These are phyloP conservation scores for Oryzias sinensis DNA, from an alignment of 2,797 vertebrate species.

Conservation along the genomic window DNA sequence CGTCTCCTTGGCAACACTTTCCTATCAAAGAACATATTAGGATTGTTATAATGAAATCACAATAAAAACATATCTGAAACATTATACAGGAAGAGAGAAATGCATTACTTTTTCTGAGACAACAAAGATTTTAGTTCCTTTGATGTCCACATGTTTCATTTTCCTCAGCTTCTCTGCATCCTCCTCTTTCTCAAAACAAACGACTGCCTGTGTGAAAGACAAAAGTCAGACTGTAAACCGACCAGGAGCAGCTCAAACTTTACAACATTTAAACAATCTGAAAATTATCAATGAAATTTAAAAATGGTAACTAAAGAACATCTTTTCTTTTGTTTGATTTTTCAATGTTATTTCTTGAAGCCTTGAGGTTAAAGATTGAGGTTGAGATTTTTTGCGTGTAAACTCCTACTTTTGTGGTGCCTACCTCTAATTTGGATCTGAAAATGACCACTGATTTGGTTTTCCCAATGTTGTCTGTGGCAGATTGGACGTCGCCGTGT, in stretches of 20 bases:
- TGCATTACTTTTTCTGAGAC: slow-evolving; percentile 50
- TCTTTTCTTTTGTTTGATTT: no score
- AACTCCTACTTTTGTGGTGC: background rate
- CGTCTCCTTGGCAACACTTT: background rate
- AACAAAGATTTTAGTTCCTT: slow-evolving; percentile 67
- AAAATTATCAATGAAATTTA: no score
- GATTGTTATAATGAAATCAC: background rate
- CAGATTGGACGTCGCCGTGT: slow-evolving; percentile 73
- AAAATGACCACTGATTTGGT: slow-evolving; percentile 78
- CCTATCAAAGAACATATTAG: slow-evolving; percentile 21
- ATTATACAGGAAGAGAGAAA: background rate
- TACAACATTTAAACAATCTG: no score
- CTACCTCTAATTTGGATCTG: slow-evolving; percentile 31
- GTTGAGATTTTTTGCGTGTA: background rate
- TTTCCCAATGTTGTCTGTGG: slow-evolving; percentile 81
- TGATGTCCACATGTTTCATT: slow-evolving; percentile 60
- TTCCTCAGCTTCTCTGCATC: slow-evolving; percentile 79
- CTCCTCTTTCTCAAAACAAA: slow-evolving; percentile 84
- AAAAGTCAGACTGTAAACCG: fast-evolving
- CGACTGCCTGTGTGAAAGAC: slow-evolving; percentile 72
- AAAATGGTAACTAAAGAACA: no score
- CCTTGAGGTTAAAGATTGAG: no score
- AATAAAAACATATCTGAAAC: background rate
- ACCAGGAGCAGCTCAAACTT: no score
- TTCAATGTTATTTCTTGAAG: no score